Conservation (phyloP, 2,113 vertebrate species). For the Gila orcuttii region DNA sequence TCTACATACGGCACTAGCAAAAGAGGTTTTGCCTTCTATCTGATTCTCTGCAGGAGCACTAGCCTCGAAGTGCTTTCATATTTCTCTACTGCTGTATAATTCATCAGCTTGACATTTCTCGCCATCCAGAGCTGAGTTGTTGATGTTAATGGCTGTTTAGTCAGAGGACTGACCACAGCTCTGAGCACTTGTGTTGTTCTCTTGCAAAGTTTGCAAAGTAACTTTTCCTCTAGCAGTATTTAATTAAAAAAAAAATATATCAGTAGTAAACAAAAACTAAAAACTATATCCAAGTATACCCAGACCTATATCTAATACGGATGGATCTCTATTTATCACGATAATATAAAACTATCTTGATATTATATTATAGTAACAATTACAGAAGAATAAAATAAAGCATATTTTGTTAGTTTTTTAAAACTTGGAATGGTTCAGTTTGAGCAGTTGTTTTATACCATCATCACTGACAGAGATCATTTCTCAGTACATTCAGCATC, state of each 20-base stretch:
- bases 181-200: slow-evolving; percentile 9
- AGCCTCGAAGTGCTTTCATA: slow-evolving; percentile 42
- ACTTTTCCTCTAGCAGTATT: neutral
- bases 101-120: slow-evolving; percentile 24
- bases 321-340: too few relatives aligned
- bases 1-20: slow-evolving; percentile 46
- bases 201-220: slow-evolving; percentile 1
- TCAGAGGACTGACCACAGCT: slow-evolving; percentile 24
- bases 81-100: slow-evolving; percentile 41
- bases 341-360: too few relatives aligned
- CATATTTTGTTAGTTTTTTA: too few relatives aligned
- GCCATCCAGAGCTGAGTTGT: neutral
- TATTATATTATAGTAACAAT: too few relatives aligned
- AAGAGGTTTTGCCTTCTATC: slow-evolving; percentile 48
- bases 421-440: too few relatives aligned
- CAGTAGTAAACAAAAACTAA: neutral
- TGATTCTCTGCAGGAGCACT: slow-evolving; percentile 42
- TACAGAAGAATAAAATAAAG: too few relatives aligned
- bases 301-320: too few relatives aligned
- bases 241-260: neutral
- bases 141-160: slow-evolving; percentile 39
- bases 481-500: too few relatives aligned
- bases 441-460: too few relatives aligned
- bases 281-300: too few relatives aligned
- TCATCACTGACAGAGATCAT: too few relatives aligned